Percentiles rank a stretch among this genome's conserved stretches.
These are phyloP conservation scores for Globodera ellingtonae DNA, from an alignment of 1,140 invertebrate genomes.

Conservation along the genomic window DNA sequence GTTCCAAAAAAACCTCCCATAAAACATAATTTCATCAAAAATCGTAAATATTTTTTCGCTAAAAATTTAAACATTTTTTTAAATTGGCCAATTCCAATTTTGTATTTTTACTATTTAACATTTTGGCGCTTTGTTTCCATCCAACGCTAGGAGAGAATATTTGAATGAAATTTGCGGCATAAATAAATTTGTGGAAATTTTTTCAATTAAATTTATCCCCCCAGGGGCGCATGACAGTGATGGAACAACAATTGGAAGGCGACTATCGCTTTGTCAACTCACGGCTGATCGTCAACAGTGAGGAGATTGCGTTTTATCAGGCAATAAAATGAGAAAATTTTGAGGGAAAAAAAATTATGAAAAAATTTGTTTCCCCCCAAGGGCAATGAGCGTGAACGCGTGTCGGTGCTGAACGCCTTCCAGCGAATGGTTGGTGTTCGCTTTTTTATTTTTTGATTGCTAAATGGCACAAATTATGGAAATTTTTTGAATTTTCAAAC, in stretches of 20 bases:
- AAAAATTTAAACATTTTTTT: constrained; percentile 72
- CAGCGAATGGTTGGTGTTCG: constrained; percentile 75
- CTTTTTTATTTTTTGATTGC: too few relatives aligned
- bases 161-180: too few relatives aligned
- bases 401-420: constrained; percentile 83
- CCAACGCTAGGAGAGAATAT: too few relatives aligned
- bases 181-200: too few relatives aligned
- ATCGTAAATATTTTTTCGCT: neutral
- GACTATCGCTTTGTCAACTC: constrained; percentile 96
- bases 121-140: too few relatives aligned
- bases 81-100: constrained; percentile 62
- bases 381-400: constrained; percentile 84
- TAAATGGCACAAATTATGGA: too few relatives aligned
- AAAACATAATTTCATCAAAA: too few relatives aligned
- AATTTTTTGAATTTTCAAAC: neutral
- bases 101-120: too few relatives aligned
- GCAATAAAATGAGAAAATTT: constrained; percentile 17
- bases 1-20: too few relatives aligned
- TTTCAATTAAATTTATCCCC: too few relatives aligned
- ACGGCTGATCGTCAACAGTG: constrained; percentile 91
- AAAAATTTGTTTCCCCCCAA: constrained; percentile 16
- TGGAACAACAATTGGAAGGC: constrained; percentile 92
- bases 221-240: constrained; percentile 79
- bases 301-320: constrained; percentile 96
- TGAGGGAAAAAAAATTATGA: neutral